Conservation (phyloP, 2,113 vertebrate genomes). For the Sterna hirundo region DNA sequence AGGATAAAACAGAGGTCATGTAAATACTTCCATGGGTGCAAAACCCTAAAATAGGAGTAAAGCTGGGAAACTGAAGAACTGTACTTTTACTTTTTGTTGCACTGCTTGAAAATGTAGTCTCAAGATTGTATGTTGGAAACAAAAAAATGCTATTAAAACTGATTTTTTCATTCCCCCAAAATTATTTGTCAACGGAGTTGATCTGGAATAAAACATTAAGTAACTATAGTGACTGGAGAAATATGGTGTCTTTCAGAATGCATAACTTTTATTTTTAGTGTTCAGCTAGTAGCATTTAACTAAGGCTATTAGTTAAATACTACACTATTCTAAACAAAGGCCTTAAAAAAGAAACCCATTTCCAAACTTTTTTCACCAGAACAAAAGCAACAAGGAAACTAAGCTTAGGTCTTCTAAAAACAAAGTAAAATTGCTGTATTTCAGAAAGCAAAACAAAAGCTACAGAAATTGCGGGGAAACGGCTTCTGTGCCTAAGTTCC, state of each 20-base stretch:
- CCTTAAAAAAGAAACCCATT: not conserved
- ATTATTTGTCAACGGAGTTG: not conserved
- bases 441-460: not conserved
- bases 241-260: not conserved
- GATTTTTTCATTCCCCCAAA: not conserved
- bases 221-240: not conserved
- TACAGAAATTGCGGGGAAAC: not conserved
- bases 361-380: not conserved
- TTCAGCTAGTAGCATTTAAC: not conserved
- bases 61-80: not conserved
- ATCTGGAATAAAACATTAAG: not conserved
- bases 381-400: not conserved
- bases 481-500: accelerated
- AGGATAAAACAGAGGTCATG: not conserved
- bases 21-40: not conserved
- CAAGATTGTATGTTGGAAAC: not conserved
- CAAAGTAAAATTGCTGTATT: not conserved
- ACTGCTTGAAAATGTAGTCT: not conserved
- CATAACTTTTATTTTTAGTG: not conserved
- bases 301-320: not conserved
- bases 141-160: not conserved
- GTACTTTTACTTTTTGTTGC: not conserved
- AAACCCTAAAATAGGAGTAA: not conserved
- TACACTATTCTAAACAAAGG: not conserved
- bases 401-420: not conserved